These are phyloP conservation scores for Hermaeophaga mercurialis DNA, from an alignment of 2,888 invertebrate species.

Conservation along the genomic window DNA sequence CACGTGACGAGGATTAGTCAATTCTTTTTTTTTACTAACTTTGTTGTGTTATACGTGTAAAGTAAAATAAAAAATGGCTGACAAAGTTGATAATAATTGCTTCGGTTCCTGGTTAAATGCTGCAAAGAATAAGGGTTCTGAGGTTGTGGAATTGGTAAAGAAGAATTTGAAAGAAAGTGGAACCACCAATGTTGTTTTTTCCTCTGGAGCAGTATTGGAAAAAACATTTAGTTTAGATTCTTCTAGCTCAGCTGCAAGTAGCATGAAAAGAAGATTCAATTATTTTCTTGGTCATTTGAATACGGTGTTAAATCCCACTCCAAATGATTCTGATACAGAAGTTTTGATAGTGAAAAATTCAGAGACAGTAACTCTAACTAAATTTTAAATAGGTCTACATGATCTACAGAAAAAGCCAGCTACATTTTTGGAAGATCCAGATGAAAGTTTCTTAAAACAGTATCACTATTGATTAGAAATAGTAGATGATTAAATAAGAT, in stretches of 20 bases:
- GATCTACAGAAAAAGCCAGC: slow-evolving; percentile 73
- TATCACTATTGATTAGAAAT: slow-evolving; percentile 66
- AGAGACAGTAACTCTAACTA: slow-evolving; percentile 69
- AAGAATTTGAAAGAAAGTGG: no score
- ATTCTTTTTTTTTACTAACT: no score
- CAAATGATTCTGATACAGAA: slow-evolving; percentile 73
- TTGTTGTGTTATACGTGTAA: no score
- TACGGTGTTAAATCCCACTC: slow-evolving; percentile 70
- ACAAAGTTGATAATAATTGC: no score
- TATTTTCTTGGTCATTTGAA: slow-evolving; percentile 74
- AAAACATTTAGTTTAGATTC: no score
- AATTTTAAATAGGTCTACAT: slow-evolving; percentile 68
- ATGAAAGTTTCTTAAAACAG: slow-evolving; percentile 60
- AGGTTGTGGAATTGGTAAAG: no score
- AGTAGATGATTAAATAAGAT: slow-evolving; percentile 62
- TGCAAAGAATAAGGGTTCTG: no score
- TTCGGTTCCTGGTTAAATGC: no score
- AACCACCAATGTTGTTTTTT: no score
- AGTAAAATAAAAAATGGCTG: no score
- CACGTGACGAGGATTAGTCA: no score
- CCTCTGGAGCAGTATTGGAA: no score
- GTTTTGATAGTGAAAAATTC: slow-evolving; percentile 68
- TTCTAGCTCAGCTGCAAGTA: slow-evolving; percentile 72
- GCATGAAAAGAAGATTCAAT: slow-evolving; percentile 74
- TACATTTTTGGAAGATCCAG: slow-evolving; percentile 74